Evolutionary conservation across 2,888 invertebrate species (phyloP).

Genomic region (Trissoscelio sp.): DNA sequence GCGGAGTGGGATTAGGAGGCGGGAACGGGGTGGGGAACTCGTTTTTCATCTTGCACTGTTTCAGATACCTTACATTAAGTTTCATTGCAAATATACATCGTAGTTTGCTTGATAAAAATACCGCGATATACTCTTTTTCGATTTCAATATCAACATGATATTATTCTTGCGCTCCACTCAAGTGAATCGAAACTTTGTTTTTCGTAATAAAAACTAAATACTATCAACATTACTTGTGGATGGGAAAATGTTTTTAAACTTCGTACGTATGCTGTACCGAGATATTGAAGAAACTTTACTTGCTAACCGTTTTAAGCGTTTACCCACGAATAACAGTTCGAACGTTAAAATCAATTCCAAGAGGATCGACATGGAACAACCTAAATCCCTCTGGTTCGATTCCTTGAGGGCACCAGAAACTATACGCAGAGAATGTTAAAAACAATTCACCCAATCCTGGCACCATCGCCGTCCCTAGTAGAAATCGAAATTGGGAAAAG

Average conservation of each 20-base stretch:
- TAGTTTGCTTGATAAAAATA: slow-evolving; percentile 63
- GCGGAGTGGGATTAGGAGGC: slow-evolving; percentile 10
- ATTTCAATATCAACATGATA: slow-evolving; percentile 66
- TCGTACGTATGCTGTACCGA: slow-evolving; percentile 32
- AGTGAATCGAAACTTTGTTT: slow-evolving; percentile 57
- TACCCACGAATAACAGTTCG: neutral
- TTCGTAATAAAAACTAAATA: slow-evolving; percentile 57
- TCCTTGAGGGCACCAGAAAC: slow-evolving; percentile 9
- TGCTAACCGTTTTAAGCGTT: slow-evolving; percentile 3
- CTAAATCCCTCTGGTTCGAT: slow-evolving; percentile 7
- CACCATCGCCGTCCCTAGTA: slow-evolving; percentile 23
- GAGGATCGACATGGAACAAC: neutral
- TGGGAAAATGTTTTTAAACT: slow-evolving; percentile 50
- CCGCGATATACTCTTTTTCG: slow-evolving; percentile 62
- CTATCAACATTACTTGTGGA: slow-evolving; percentile 49
- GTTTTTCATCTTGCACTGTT: slow-evolving; percentile 45
- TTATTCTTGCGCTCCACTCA: slow-evolving; percentile 50
- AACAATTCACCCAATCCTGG: slow-evolving; percentile 53
- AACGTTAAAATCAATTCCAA: slow-evolving; percentile 30
- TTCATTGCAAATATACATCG: slow-evolving; percentile 58
- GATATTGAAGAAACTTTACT: slow-evolving; percentile 13
- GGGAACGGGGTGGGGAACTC: slow-evolving; percentile 5
- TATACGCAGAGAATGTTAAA: slow-evolving; percentile 52
- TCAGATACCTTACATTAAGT: slow-evolving; percentile 54
- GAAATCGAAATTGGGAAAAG: slow-evolving; percentile 19